Base-by-base conservation (phyloP, 2,888 invertebrate species). In the Aproaerema taeniolella region DNA sequence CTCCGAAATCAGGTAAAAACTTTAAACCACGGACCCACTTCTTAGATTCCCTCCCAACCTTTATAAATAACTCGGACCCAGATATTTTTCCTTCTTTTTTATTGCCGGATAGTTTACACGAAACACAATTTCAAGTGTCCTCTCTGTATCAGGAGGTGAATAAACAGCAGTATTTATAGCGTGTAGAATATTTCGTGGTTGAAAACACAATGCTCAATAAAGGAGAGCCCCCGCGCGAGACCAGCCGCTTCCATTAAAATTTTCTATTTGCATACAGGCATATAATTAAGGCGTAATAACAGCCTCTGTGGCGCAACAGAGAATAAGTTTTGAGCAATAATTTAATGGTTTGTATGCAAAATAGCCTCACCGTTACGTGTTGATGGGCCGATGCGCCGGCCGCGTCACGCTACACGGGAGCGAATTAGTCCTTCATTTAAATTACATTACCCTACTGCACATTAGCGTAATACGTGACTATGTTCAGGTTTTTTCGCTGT, bases 341-440 rank as follows among this genome's bases (percentile, higher is more conserved):
- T 83, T 80, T 83, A 82, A 86, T 85, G 82, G 83, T 77, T 78
- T 79, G 81, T 85, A 86, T 85, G 85, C 83, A 86, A 86, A 86
- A 85, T 81, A 83, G 80, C 69, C 65, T 58, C 69, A 72, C 83
- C 80, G 86, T 83, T 85, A 83, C 76, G 74, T 80, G 83, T 75
- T 80, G 82, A 82, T 82, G 81, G 75, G 73, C 76, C 72, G 75
- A 65, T 77, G 80, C 74, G 70, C 67, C 63, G 71, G 73, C 75
- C 77, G 74, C 80, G 83, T 85, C 82, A 83, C 80, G 85, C 72
- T 83, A 74, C 70, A 68, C 62, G 80, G 68, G 76, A 79, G 63
- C 63, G 73, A 80, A 82, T 81, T 79, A 79, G 81, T 82, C 82
- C 82, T 81, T 78, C 76, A 82, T 81, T 83, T 82, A 77, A 78